Evolutionary conservation across 2,888 invertebrate genomes (phyloP).

Genomic region (Polydrusus tereticollis): DNA sequence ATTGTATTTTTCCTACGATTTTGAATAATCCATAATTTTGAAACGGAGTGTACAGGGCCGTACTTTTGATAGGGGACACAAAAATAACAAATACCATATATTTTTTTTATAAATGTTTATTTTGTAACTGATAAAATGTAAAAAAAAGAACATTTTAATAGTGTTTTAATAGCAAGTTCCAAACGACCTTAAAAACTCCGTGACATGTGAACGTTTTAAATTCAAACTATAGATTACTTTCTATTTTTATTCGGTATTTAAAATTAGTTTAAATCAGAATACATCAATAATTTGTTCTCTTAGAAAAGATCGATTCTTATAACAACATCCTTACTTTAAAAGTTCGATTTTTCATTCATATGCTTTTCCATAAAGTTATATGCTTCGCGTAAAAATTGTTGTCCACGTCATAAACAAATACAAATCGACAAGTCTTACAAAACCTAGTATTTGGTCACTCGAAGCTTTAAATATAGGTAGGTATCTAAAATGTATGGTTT

Average conservation of each 20-base stretch:
- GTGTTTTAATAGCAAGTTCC: conserved; percentile 63
- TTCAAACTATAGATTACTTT: conserved; percentile 21
- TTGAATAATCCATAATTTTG: too few species aligned
- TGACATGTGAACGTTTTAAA: conserved; percentile 31
- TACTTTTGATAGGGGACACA: neutral
- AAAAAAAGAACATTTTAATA: conserved; percentile 65
- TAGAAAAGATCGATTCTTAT: neutral
- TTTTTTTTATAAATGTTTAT: conserved; percentile 65
- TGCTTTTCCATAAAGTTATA: too few species aligned
- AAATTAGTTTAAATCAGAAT: conserved; percentile 24
- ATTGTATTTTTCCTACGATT: too few species aligned
- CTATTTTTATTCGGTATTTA: conserved; percentile 23
- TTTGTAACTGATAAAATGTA: conserved; percentile 65
- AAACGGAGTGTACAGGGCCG: too few species aligned
- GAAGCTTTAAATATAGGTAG: neutral
- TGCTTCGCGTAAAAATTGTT: too few species aligned
- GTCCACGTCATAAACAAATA: too few species aligned
- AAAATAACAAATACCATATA: neutral
- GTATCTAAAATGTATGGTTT: neutral
- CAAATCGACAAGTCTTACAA: too few species aligned
- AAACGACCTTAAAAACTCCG: conserved; percentile 32
- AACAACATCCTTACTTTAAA: neutral
- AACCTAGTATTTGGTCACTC: neutral
- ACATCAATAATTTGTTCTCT: conserved; percentile 17
- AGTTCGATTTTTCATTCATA: neutral